Evolutionary conservation across 2,888 invertebrate species (phyloP), one percentile per base, ranked within the genome.

Genomic region (Mythimna albipuncta): DNA sequence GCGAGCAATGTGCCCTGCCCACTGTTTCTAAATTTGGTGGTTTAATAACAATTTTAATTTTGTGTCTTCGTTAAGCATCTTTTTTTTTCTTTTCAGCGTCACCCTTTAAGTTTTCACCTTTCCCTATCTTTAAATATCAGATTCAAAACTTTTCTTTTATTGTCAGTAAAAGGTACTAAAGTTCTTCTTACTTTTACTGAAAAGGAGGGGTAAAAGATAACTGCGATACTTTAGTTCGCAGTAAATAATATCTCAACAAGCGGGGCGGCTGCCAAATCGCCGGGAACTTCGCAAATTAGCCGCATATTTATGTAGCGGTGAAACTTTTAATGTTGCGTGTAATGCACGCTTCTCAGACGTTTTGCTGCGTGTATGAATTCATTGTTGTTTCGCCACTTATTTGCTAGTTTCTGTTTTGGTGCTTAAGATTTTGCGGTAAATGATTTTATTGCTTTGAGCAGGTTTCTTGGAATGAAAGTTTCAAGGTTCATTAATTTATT

Each of bases 241-340:
- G 77, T 85, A 84, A 85, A 85, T 85, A 84, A 85, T 82, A 84
- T 75, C 65, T 73, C 66, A 71, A 63, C 70, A 61, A 55, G 62
- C 55, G 75, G 55, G 69, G 75, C 13, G 66, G 59, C 72, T 84
- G 85, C 85, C 85, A 85, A 85, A 84, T 85, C 84, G 79, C 44
- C 54, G 64, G 89, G 64, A 89, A 91, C 87, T 91, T 89, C 83
- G 89, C 88, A 87, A 91, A 92, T 91, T 91, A 91, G 90, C 89
- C 85, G 82, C 79, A 87, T 86, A 91, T 92, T 93, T 92, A 93
- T 92, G 92, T 92, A 86, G 91, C 92, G 92, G 91, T 91, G 89
- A 90, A 92, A 88, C 90, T 90, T 92, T 87, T 92, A 93, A 93
- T 93, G 93, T 93, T 86, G 89, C 93, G 90, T 89, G 85, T 90